These are phyloP conservation scores for Brassicogethes aeneus DNA, from an alignment of 2,888 invertebrate species.

Conservation along the genomic window DNA sequence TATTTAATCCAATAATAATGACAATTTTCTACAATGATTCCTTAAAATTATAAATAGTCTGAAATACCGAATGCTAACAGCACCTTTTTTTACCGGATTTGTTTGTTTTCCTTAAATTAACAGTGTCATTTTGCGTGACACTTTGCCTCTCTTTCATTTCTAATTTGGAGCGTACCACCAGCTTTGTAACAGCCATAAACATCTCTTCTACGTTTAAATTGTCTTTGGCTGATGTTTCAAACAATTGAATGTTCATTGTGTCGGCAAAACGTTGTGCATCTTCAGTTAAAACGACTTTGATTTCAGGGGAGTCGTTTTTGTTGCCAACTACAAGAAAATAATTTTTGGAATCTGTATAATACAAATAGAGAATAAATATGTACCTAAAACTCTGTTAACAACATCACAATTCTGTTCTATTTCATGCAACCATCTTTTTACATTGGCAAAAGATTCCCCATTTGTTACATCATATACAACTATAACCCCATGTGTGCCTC, in stretches of 20 bases:
- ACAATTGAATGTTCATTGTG: conserved; percentile 94
- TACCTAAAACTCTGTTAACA: conserved; percentile 94
- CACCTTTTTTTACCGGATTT: conserved; percentile 54
- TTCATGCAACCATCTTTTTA: conserved; percentile 97
- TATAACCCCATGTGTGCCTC: conserved; percentile 98
- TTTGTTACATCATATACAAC: conserved; percentile 99
- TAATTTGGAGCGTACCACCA: conserved; percentile 80
- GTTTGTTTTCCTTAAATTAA: conserved; percentile 60
- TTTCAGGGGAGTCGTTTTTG: conserved; percentile 90
- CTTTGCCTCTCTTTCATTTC: conserved; percentile 69
- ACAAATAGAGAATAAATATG: conserved; percentile 1
- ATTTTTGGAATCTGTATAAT: background rate
- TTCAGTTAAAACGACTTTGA: conserved; percentile 93
- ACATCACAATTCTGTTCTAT: conserved; percentile 99
- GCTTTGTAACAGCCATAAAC: conserved; percentile 63
- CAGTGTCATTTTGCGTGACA: conserved; percentile 59
- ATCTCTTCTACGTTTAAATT: conserved; percentile 99
- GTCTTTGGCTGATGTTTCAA: conserved; percentile 98
- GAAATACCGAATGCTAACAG: too few relatives aligned
- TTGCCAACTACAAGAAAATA: conserved; percentile 69
- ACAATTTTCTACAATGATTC: too few relatives aligned
- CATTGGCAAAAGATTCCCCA: conserved; percentile 98
- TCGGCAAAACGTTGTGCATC: conserved; percentile 96
- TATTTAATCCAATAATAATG: too few relatives aligned
- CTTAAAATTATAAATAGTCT: too few relatives aligned